Evolutionary conservation across 2,888 invertebrate genomes (phyloP).

Genomic region (Drosophila cracens): DNA sequence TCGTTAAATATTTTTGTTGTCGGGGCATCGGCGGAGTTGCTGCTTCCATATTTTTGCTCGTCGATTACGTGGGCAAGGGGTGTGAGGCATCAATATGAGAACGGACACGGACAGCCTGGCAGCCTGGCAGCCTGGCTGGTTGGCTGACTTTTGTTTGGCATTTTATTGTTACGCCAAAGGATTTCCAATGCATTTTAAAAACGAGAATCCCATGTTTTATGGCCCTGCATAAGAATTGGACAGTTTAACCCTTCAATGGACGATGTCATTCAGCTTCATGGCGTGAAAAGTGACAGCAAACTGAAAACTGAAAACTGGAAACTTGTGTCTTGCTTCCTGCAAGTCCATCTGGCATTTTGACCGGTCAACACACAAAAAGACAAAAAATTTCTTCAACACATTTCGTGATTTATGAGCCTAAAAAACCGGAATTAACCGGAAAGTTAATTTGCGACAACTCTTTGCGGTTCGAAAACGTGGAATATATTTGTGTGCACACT

Average conservation of each 20-base stretch:
- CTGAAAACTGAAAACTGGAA: slow-evolving; percentile 11
- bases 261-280: slow-evolving; percentile 37
- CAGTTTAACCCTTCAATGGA: slow-evolving; percentile 76
- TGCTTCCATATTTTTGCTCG: slow-evolving; percentile 66
- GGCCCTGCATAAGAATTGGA: slow-evolving; percentile 69
- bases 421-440: slow-evolving; percentile 64
- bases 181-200: slow-evolving; percentile 63
- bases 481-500: background rate
- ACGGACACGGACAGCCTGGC: background rate
- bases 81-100: slow-evolving; percentile 30
- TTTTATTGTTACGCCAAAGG: slow-evolving; percentile 74
- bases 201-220: slow-evolving; percentile 73
- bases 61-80: slow-evolving; percentile 42
- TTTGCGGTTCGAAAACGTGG: slow-evolving; percentile 19
- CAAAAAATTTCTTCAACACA: slow-evolving; percentile 44
- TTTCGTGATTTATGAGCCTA: slow-evolving; percentile 69
- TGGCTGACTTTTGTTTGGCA: slow-evolving; percentile 68
- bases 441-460: slow-evolving; percentile 28
- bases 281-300: slow-evolving; percentile 43
- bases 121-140: slow-evolving; percentile 10
- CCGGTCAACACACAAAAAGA: slow-evolving; percentile 31
- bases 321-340: slow-evolving; percentile 17
- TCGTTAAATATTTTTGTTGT: slow-evolving; percentile 15
- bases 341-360: slow-evolving; percentile 56
- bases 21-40: slow-evolving; percentile 13